A percentile compares a stretch with the other conserved stretches of the same genome.
These are phyloP conservation scores for Argyresthia albistria DNA, from an alignment of 2,888 invertebrate species.

Conservation along the genomic window DNA sequence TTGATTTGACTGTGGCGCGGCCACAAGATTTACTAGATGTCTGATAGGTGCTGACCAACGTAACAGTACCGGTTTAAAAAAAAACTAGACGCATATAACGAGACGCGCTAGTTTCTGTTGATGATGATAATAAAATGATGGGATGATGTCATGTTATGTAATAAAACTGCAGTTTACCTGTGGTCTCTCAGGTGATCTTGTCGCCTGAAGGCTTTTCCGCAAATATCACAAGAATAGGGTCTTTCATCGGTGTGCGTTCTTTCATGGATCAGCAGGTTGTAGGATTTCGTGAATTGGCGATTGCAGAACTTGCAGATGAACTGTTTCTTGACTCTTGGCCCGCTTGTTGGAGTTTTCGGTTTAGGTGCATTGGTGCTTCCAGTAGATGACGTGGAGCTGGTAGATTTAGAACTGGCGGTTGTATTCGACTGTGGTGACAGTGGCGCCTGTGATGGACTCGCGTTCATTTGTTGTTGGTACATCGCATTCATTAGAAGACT, in stretches of 20 bases:
- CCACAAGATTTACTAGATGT: background rate
- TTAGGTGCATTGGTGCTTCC: conserved; percentile 58
- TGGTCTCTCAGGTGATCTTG: conserved; percentile 97
- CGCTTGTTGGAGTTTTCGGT: conserved; percentile 66
- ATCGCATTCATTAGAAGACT: conserved; percentile 80
- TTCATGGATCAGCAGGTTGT: conserved; percentile 97
- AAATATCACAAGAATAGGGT: conserved; percentile 98
- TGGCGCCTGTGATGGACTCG: conserved; percentile 57
- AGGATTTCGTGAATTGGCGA: conserved; percentile 97
- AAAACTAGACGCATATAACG: no score
- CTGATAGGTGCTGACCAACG: background rate
- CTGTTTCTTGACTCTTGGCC: conserved; percentile 94
- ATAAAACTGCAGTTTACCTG: conserved; percentile 73
- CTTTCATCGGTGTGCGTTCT: conserved; percentile 98
- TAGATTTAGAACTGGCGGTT: conserved; percentile 44
- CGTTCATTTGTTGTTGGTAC: conserved; percentile 72
- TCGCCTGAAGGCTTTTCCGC: conserved; percentile 96
- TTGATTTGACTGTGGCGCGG: conserved; percentile 23
- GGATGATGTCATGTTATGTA: background rate
- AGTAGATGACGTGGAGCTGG: conserved; percentile 58
- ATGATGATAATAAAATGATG: background rate
- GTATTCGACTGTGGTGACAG: conserved; percentile 58
- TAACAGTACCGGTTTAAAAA: background rate
- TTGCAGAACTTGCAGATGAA: conserved; percentile 99
- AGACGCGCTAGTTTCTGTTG: background rate